Conservation (phyloP, 2,113 vertebrate genomes). For the Perca flavescens region DNA sequence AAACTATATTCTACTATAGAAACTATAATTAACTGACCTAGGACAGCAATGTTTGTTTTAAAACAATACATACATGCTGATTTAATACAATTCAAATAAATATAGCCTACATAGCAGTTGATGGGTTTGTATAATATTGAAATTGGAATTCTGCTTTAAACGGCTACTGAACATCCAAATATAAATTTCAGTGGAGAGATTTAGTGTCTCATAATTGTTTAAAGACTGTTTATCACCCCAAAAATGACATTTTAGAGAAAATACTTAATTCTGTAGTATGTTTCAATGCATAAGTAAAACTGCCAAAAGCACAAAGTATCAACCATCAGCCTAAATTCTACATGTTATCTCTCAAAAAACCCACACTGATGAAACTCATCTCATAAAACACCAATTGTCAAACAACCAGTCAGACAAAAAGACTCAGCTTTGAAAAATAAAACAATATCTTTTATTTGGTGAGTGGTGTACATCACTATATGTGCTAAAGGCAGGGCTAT, state of each 20-base stretch:
- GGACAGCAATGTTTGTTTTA: slow-evolving; percentile 2
- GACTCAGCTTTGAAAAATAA: slow-evolving; percentile 85
- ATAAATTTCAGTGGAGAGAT: neutral
- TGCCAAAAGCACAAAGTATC: neutral
- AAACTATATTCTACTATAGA: neutral
- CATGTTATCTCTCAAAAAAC: neutral
- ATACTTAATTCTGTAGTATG: too few relatives aligned
- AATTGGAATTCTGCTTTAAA: neutral
- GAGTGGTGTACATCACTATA: slow-evolving; percentile 73
- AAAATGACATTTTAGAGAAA: neutral
- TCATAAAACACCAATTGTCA: slow-evolving; percentile 7
- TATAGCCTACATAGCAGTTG: neutral
- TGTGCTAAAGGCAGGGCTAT: slow-evolving; percentile 70
- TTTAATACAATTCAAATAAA: too few relatives aligned
- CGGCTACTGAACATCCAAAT: neutral
- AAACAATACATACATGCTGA: neutral
- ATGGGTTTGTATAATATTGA: too few relatives aligned
- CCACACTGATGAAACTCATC: neutral
- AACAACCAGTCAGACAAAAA: slow-evolving; percentile 81
- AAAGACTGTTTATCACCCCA: neutral
- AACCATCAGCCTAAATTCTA: neutral
- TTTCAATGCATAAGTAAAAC: neutral
- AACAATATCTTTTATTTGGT: slow-evolving; percentile 80
- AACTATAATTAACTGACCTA: neutral
- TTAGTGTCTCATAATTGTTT: neutral